Evolutionary conservation across 2,113 vertebrate species (phyloP), one percentile per base, ranked within the genome.

Genomic region (Odocoileus hemionus): DNA sequence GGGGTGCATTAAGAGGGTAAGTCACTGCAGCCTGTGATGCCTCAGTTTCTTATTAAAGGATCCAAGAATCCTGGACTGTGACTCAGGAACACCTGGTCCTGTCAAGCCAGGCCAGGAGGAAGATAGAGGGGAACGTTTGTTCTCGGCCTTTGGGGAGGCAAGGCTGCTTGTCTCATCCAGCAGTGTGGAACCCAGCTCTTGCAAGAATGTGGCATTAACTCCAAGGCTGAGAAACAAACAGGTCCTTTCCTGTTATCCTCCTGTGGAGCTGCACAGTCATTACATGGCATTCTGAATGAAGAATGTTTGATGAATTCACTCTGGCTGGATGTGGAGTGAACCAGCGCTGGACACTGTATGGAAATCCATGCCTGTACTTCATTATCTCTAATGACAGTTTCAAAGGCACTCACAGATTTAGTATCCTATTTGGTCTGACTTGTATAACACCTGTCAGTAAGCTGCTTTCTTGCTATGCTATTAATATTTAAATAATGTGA

Each of bases 401-500:
- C 98, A 98, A 97, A 98, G 98, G 96, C 84, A 36, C 85, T 89
- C 91, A 76, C 97, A 97, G 98, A 98, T 98, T 98, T 98, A 98
- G 97, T 94, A 50, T 93, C 94, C 98, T 98, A 98, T 99, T 98
- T 98, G 97, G 97, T 98, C 98, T 98, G 98, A 97, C 89, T 98
- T 98, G 97, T 98, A 98, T 98, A 98, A 98, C 98, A 99, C 94
- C 98, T 99, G 98, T 98, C 99, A 98, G 97, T 99, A 97, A 98
- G 91, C 96, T 98, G 98, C 98, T 83, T 97, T 98, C 89, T 94
- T 98, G 90, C 97, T 98, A 94, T 98, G 98, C 97, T 97, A 98
- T 99, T 98, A 99, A 98, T 98, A 98, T 98, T 98, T 98, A 98
- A 99, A 98, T 98, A 98, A 98, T 98, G 98, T 95, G 95, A 98